These are phyloP conservation scores for Scopus umbretta DNA, from an alignment of 2,113 vertebrate genomes.

Conservation along the genomic window DNA sequence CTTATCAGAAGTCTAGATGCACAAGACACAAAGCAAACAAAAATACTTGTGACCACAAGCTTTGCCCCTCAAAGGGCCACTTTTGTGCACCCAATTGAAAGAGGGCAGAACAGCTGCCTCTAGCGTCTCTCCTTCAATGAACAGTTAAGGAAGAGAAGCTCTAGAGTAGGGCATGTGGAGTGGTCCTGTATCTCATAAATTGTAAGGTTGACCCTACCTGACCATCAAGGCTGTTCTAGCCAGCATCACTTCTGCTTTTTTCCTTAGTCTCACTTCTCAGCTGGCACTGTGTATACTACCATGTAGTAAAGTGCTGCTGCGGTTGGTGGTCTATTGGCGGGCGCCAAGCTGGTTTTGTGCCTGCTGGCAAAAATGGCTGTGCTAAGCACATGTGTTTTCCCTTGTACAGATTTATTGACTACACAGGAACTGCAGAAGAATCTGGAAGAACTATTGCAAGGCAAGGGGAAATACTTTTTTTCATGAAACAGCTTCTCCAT, in stretches of 20 bases:
- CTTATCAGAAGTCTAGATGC: neutral
- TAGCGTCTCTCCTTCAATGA: neutral
- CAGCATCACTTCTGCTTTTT: neutral
- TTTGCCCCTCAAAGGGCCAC: neutral
- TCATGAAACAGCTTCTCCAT: neutral
- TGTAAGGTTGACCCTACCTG: neutral
- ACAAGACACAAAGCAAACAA: neutral
- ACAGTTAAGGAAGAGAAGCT: neutral
- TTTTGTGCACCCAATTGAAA: neutral
- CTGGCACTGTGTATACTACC: neutral
- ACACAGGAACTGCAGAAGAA: neutral
- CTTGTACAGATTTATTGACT: slow-evolving; percentile 24
- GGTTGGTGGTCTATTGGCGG: neutral
- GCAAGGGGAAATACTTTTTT: neutral
- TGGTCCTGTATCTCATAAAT: neutral
- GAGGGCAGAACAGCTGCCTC: neutral
- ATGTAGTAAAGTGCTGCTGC: neutral
- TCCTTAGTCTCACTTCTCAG: neutral
- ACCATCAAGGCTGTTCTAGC: neutral
- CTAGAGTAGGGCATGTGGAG: neutral
- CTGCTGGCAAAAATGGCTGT: slow-evolving; percentile 1
- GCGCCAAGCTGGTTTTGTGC: neutral
- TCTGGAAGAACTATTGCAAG: slow-evolving; percentile 2
- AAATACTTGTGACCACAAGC: neutral
- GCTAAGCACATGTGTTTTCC: neutral